phyloP scores from a whole-genome alignment of 2,797 vertebrate genomes.

The Petrocephalus sullivani region DNA sequence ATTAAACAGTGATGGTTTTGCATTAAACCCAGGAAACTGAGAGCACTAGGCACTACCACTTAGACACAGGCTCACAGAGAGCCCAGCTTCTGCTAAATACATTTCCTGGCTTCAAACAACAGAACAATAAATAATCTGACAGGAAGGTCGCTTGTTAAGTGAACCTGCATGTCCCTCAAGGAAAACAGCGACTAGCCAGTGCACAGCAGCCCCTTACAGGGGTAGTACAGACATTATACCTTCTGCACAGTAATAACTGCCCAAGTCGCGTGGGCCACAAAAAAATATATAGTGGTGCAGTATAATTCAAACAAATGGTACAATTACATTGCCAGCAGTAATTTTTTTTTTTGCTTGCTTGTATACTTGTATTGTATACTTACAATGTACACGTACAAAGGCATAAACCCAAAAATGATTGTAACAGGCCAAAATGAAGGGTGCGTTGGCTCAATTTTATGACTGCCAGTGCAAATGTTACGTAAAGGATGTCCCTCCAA shows the following conservation, averaged over 20 bases:
- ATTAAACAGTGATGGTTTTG: neutral
- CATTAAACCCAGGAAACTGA: neutral
- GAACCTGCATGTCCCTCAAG: neutral
- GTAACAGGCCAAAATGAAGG: neutral
- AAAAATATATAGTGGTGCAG: neutral
- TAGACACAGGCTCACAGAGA: neutral
- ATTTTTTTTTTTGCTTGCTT: neutral
- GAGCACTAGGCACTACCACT: neutral
- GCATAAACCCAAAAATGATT: neutral
- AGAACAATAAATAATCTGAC: conserved; percentile 1
- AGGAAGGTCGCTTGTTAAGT: neutral
- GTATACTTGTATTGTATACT: neutral
- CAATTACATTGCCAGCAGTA: neutral
- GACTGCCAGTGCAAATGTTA: neutral
- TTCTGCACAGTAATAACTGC: neutral
- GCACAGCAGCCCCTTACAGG: neutral
- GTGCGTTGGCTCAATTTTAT: neutral
- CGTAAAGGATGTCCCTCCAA: neutral
- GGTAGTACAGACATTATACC: neutral
- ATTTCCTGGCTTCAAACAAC: neutral
- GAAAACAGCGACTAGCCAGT: neutral
- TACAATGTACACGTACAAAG: neutral
- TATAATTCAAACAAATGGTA: neutral
- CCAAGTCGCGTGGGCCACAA: neutral
- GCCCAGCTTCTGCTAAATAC: neutral